Evolutionary conservation across 2,888 invertebrate genomes (phyloP).

Genomic region (Plagodis dolabraria): DNA sequence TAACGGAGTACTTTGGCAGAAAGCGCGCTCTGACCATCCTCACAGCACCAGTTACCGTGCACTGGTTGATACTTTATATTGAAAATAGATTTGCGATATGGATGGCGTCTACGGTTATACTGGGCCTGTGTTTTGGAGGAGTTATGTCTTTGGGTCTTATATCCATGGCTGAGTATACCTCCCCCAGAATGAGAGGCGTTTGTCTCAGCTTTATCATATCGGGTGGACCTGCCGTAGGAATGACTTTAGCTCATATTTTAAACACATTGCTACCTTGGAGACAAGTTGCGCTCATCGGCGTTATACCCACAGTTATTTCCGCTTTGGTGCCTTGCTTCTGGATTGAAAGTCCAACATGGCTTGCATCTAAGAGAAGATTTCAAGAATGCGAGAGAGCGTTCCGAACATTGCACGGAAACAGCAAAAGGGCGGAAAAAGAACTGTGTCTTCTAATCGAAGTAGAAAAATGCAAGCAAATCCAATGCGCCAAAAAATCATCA

Average conservation of each 20-base stretch:
- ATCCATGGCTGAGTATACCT: conserved; percentile 41
- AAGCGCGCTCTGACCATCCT: conserved; percentile 31
- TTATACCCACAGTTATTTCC: conserved; percentile 35
- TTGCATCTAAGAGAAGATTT: conserved; percentile 44
- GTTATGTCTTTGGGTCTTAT: conserved; percentile 33
- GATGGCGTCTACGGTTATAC: conserved; percentile 38
- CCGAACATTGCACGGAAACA: conserved; percentile 33
- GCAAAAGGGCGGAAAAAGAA: conserved; percentile 32
- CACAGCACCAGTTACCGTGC: conserved; percentile 29
- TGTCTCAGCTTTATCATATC: conserved; percentile 32
- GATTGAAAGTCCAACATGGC: conserved; percentile 46
- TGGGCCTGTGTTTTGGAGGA: conserved; percentile 42
- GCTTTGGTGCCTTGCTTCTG: conserved; percentile 40
- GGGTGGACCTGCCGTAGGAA: conserved; percentile 36
- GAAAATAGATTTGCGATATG: conserved; percentile 30
- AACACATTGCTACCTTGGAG: conserved; percentile 42
- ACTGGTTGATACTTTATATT: conserved; percentile 41
- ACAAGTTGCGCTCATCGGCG: conserved; percentile 37
- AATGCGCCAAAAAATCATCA: neutral
- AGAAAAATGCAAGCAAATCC: conserved; percentile 24
- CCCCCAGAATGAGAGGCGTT: conserved; percentile 37
- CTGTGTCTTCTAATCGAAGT: conserved; percentile 36
- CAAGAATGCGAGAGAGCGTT: conserved; percentile 40
- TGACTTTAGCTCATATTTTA: conserved; percentile 35
- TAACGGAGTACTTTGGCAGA: conserved; percentile 36